Conservation (phyloP, 1,140 invertebrate genomes). For the Atta cephalotes region DNA sequence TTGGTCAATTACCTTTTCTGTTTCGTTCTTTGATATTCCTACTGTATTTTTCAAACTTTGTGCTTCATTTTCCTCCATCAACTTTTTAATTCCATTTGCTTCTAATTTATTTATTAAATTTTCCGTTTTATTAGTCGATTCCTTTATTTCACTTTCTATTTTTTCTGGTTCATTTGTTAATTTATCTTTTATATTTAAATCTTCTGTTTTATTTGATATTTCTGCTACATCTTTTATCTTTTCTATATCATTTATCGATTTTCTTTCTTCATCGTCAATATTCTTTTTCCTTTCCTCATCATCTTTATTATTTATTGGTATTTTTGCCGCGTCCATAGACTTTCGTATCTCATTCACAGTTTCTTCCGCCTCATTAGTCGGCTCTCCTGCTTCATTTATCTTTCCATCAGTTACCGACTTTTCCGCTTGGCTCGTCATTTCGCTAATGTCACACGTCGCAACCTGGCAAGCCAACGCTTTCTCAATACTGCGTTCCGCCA, state of each 20-base stretch:
- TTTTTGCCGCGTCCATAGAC: neutral
- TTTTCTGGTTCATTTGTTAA: slow-evolving; percentile 1
- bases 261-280: neutral
- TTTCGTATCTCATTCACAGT: slow-evolving; percentile 1
- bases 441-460: neutral
- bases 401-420: slow-evolving; percentile 15
- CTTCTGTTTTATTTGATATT: slow-evolving; percentile 9
- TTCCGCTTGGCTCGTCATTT: slow-evolving; percentile 17
- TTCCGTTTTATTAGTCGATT: neutral
- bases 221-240: slow-evolving; percentile 3
- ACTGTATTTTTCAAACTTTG: neutral
- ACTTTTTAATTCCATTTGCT: slow-evolving; percentile 6
- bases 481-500: slow-evolving; percentile 75
- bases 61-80: neutral
- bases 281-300: neutral
- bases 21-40: neutral
- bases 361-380: slow-evolving; percentile 12
- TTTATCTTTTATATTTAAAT: neutral
- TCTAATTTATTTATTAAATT: neutral
- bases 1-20: neutral
- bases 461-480: slow-evolving; percentile 60
- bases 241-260: neutral
- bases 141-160: slow-evolving; percentile 1
- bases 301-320: neutral
- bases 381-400: slow-evolving; percentile 25